Evolutionary conservation across 1,140 invertebrate species (phyloP), one percentile per base, ranked within the genome.

Genomic region (Bicyclus anynana): DNA sequence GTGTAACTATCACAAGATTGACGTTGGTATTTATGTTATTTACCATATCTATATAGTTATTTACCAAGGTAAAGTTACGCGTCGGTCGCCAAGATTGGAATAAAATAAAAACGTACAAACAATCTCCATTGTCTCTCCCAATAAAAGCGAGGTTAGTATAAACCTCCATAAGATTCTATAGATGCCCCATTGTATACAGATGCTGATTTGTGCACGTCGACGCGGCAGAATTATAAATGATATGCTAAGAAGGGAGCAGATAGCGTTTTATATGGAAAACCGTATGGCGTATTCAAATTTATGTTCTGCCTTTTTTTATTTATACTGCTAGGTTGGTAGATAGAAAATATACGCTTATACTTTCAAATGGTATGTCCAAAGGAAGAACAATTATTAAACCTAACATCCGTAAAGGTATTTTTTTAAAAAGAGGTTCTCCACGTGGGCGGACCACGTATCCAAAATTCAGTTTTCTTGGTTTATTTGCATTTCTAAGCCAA

Each of bases 181-280:
- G 55, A 62, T 35, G 51, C 20, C 42, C 74, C 65, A 77, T 77
- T 75, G 72, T 79, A 67, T 77, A 70, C 68, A 53, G 61, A 67
- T 65, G 57, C 67, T 77, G 74, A 75, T 74, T 73, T 77, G 72
- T 74, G 72, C 65, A 58, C 61, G 65, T 68, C 62, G 55, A 65
- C 53, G 56, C 47, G 26, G 51, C 49, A 59, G 65, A 72, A 76
- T 72, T 72, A 72, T 80, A 80, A 78, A 78, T 71, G 68, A 78
- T 78, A 80, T 74, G 72, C 65, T 74, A 72, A 77, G 65, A 57
- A 68, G 68, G 61, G 50, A 42, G 48, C 14, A 44, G 59, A 58
- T 68, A 67, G 60, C 58, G 51, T 63, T 68, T 64, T 68, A 69
- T 65, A 59, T 77, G 56, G 54, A 64, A 60, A 65, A 63, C 53